Evolutionary conservation across 1,140 invertebrate species (phyloP).

Genomic region (Drosophila sulfurigaster): DNA sequence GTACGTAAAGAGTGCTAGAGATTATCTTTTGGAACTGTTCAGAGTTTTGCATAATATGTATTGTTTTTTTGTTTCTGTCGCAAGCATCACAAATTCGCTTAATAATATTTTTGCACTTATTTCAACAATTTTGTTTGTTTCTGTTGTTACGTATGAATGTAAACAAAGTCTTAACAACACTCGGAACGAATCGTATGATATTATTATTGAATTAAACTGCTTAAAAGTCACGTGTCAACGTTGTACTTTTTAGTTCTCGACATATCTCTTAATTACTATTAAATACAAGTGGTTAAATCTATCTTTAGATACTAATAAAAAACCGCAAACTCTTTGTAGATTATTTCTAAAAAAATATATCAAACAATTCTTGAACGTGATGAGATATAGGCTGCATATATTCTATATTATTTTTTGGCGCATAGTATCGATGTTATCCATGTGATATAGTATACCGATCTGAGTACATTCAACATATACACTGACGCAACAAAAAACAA

Average conservation of each 20-base stretch:
- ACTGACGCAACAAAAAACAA: background rate
- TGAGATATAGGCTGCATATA: background rate
- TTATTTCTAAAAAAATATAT: background rate
- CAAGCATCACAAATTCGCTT: slow-evolving; percentile 6
- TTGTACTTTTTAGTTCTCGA: background rate
- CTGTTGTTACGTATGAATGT: background rate
- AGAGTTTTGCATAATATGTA: slow-evolving; percentile 2
- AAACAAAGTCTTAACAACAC: slow-evolving; percentile 9
- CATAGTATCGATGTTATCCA: slow-evolving; percentile 3
- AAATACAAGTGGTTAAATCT: background rate
- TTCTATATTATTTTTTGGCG: background rate
- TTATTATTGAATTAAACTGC: slow-evolving; percentile 15
- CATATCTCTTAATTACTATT: background rate
- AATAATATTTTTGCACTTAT: background rate
- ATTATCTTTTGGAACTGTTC: background rate
- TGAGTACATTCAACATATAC: background rate
- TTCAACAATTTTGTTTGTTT: slow-evolving; percentile 10
- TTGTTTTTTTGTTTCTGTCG: background rate
- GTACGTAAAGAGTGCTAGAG: slow-evolving; percentile 1
- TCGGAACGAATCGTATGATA: slow-evolving; percentile 12
- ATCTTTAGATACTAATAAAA: background rate
- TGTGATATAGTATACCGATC: background rate
- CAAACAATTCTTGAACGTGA: background rate
- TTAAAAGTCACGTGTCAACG: slow-evolving; percentile 29
- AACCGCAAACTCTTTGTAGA: background rate